These are phyloP conservation scores for Addax nasomaculatus DNA, from an alignment of 2,113 vertebrate species.

Conservation along the genomic window DNA sequence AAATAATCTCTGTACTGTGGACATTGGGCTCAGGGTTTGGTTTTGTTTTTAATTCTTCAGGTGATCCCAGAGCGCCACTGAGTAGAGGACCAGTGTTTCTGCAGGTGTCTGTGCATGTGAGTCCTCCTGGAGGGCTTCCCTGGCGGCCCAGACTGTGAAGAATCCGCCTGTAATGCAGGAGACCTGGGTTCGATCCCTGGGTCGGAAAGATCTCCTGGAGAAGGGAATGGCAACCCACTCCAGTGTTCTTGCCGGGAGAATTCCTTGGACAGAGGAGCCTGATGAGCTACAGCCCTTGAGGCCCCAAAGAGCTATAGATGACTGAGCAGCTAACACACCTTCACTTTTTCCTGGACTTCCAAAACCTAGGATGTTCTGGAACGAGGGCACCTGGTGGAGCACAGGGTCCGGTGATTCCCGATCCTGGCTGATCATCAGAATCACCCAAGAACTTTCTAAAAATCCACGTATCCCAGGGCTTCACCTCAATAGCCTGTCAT, in stretches of 20 bases:
- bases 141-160: background rate
- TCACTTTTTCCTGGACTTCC: background rate
- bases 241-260: background rate
- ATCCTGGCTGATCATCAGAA: background rate
- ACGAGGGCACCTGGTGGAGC: background rate
- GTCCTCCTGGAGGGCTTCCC: fast-evolving
- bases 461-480: background rate
- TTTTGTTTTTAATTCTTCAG: background rate
- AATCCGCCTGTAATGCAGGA: background rate
- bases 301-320: background rate
- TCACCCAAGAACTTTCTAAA: background rate
- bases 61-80: background rate
- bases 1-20: background rate
- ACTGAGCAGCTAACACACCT: background rate
- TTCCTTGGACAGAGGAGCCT: background rate
- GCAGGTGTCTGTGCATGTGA: fast-evolving
- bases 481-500: background rate
- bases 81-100: background rate
- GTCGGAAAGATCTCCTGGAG: background rate
- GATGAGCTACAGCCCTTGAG: background rate
- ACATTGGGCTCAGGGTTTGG: background rate
- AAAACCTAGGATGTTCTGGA: background rate
- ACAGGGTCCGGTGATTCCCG: background rate
- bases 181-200: background rate
- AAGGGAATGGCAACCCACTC: background rate